A percentile compares a stretch with the other conserved stretches of the same genome.
phyloP scores from a whole-genome alignment of 92 coral and sea anemone genomes.

The Montipora capitata region DNA sequence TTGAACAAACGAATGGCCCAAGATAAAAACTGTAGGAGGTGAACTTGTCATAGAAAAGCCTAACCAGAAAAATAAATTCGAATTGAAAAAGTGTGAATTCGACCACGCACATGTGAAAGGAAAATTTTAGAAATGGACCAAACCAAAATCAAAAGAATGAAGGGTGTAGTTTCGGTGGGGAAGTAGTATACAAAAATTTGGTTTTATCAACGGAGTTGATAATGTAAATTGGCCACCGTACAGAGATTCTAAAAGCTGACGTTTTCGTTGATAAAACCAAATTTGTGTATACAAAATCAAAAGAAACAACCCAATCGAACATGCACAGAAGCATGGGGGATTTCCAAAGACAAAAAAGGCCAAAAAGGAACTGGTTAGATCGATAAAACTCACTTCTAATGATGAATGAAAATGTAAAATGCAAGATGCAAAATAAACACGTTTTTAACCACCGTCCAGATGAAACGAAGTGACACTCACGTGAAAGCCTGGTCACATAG shows the following conservation, averaged over 20 bases:
- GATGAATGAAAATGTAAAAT: not conserved
- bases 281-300: no score
- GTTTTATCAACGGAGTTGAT: no score
- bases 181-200: no score
- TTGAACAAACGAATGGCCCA: conserved; percentile 12
- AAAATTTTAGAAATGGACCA: not conserved
- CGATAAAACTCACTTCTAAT: not conserved
- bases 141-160: not conserved
- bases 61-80: not conserved
- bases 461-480: no score
- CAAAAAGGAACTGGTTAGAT: not conserved
- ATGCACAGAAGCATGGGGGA: not conserved
- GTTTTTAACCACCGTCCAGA: not conserved
- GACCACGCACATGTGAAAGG: conserved; percentile 1
- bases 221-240: no score
- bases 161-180: no score
- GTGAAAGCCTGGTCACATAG: no score
- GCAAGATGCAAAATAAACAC: not conserved
- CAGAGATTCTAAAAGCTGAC: no score
- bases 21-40: conserved; percentile 18
- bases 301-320: not conserved
- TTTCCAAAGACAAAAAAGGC: not conserved
- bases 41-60: conserved; percentile 4
- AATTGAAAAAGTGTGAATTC: conserved; percentile 21
- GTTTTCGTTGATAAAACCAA: no score